Evolutionary conservation across 2,888 invertebrate genomes (phyloP).

Genomic region (Nemotelus nigrinus): DNA sequence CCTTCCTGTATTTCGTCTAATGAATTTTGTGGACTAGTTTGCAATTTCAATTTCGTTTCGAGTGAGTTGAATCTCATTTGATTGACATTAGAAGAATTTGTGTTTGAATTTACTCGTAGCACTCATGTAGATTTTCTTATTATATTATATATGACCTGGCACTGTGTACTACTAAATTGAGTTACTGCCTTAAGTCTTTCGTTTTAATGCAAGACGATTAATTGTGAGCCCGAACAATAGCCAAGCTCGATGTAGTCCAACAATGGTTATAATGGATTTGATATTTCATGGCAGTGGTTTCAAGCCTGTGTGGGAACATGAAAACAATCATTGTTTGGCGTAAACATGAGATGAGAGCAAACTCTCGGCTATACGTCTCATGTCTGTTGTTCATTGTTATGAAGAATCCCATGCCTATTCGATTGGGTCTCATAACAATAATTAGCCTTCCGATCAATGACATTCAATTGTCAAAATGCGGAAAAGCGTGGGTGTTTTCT

Average conservation of each 20-base stretch:
- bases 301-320: neutral
- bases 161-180: neutral
- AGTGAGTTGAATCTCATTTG: neutral
- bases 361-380: too few relatives aligned
- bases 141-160: neutral
- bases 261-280: neutral
- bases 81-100: neutral
- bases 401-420: neutral
- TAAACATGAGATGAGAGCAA: too few relatives aligned
- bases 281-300: neutral
- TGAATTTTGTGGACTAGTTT: neutral
- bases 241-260: neutral
- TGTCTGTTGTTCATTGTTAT: too few relatives aligned
- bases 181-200: slow-evolving; percentile 37
- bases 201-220: neutral
- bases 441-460: slow-evolving; percentile 1
- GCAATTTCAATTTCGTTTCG: too few relatives aligned
- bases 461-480: slow-evolving; percentile 17
- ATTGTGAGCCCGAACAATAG: slow-evolving; percentile 5
- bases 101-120: too few relatives aligned
- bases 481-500: too few relatives aligned
- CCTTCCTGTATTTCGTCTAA: slow-evolving; percentile 21
- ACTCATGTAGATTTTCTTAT: too few relatives aligned
- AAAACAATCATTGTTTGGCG: neutral
- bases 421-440: neutral